These are phyloP conservation scores for Oscheius onirici DNA, from an alignment of 2,888 invertebrate species.

Conservation along the genomic window DNA sequence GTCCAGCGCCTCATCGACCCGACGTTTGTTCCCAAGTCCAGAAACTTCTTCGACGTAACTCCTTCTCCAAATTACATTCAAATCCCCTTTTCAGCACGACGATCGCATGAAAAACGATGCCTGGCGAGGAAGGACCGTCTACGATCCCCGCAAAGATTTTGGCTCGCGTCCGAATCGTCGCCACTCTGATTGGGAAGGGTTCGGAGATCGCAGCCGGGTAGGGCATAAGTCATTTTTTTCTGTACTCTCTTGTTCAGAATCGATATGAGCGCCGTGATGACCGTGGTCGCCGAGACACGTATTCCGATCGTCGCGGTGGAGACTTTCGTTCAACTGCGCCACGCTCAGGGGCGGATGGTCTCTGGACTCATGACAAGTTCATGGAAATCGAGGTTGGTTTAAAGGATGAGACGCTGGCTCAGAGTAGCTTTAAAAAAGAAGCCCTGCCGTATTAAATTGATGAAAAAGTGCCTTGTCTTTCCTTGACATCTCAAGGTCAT, in stretches of 20 bases:
- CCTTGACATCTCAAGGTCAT: neutral
- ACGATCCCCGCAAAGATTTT: slow-evolving; percentile 31
- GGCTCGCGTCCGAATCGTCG: slow-evolving; percentile 20
- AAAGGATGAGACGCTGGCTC: no score
- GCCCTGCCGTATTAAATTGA: neutral
- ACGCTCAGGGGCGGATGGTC: slow-evolving; percentile 16
- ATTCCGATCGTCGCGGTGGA: slow-evolving; percentile 12
- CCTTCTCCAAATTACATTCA: neutral
- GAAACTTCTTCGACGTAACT: slow-evolving; percentile 28
- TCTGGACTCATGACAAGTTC: slow-evolving; percentile 34
- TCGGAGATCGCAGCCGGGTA: neutral
- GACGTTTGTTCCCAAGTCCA: slow-evolving; percentile 29
- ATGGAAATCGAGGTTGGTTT: slow-evolving; percentile 2
- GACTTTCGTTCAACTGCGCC: neutral
- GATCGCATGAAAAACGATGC: slow-evolving; percentile 6
- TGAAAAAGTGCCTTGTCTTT: no score
- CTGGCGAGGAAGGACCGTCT: slow-evolving; percentile 26
- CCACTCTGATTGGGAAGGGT: slow-evolving; percentile 10
- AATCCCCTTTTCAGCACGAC: slow-evolving; percentile 21
- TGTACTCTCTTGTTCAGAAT: neutral
- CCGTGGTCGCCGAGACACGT: neutral
- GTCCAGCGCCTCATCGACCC: slow-evolving; percentile 34
- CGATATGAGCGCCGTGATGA: slow-evolving; percentile 3
- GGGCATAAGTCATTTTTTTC: neutral
- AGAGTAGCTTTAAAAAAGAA: no score